A percentile compares a stretch with the other conserved stretches of the same genome.
phyloP scores from a whole-genome alignment of 2,888 invertebrate species.

The Ypsolopha scabrella region DNA sequence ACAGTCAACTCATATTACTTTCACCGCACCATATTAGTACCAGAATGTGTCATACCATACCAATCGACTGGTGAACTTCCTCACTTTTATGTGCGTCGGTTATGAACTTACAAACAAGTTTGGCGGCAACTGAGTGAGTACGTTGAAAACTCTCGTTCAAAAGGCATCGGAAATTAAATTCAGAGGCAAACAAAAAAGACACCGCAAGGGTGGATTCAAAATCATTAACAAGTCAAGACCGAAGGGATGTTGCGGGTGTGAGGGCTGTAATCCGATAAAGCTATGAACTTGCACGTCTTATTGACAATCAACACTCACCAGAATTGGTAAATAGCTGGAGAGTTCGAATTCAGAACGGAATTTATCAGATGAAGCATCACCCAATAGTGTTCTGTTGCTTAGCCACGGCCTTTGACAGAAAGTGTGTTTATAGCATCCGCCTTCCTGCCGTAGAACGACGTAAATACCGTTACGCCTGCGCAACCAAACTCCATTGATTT shows the following conservation, averaged over 20 bases:
- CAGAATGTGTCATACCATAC: conserved; percentile 1
- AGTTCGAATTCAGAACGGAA: background rate
- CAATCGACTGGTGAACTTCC: background rate
- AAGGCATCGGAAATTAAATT: background rate
- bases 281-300: background rate
- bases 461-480: conserved; percentile 64
- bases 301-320: too few relatives aligned
- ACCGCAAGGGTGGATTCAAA: background rate
- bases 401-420: conserved; percentile 24
- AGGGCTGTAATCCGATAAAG: background rate
- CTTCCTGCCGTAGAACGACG: conserved; percentile 62
- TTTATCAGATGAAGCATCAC: background rate
- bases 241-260: background rate
- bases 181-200: background rate
- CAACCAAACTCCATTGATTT: conserved; percentile 63
- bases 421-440: conserved; percentile 67
- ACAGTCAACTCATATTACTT: conserved; percentile 17
- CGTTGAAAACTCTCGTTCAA: too few relatives aligned
- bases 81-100: too few relatives aligned
- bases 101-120: background rate
- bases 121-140: too few relatives aligned
- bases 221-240: background rate
- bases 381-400: background rate
- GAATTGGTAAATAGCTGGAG: background rate
- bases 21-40: conserved; percentile 22